Conservation (phyloP, 2,888 invertebrate species). For the Plemyria rubiginata region DNA sequence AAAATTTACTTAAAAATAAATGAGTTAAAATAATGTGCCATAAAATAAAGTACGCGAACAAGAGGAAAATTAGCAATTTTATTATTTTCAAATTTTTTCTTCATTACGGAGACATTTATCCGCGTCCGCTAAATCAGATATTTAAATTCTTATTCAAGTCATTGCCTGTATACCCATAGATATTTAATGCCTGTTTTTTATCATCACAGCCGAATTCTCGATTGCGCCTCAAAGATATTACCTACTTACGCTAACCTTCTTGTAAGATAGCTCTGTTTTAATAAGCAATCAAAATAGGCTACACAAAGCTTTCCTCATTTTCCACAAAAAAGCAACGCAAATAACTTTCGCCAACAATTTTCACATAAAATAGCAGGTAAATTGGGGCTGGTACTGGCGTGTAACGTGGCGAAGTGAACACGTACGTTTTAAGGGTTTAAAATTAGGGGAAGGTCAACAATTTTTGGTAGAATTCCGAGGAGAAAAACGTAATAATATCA, state of each 20-base stretch:
- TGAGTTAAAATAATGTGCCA: no score
- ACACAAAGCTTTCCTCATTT: neutral
- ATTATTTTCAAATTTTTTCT: no score
- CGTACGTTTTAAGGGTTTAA: constrained; percentile 8
- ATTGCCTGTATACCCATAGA: no score
- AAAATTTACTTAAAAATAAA: no score
- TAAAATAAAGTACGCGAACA: no score
- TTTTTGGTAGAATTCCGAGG: neutral
- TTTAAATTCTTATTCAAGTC: no score
- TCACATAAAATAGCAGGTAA: constrained; percentile 24
- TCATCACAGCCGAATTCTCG: no score
- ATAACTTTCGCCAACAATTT: constrained; percentile 8
- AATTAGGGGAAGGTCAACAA: constrained; percentile 1
- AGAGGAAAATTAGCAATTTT: no score
- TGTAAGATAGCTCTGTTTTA: neutral
- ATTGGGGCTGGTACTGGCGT: constrained; percentile 20
- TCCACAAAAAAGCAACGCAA: constrained; percentile 4
- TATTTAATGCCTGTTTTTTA: no score
- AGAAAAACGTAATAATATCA: neutral
- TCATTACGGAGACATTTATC: no score
- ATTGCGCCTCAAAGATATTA: no score
- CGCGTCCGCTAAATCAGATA: no score
- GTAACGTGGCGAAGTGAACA: constrained; percentile 22
- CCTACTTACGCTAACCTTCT: neutral
- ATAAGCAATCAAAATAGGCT: constrained; percentile 5